phyloP scores from a whole-genome alignment of 1,140 invertebrate species.

The Oppia nitens region DNA sequence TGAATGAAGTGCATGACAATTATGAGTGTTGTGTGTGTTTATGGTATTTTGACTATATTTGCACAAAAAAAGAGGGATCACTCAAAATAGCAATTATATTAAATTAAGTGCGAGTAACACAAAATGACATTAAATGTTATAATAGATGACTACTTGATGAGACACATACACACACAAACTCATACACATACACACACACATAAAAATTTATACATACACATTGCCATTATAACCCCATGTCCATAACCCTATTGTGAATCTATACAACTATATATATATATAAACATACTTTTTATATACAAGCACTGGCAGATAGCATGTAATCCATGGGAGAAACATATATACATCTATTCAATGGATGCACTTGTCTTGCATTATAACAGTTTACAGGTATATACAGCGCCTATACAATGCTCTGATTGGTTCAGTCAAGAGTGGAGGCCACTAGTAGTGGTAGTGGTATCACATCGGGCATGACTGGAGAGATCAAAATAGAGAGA shows the following conservation, averaged over 20 bases:
- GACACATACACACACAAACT: too few species aligned
- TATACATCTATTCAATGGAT: too few species aligned
- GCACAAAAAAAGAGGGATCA: background rate
- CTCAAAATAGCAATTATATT: background rate
- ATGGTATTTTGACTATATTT: too few species aligned
- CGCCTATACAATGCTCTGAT: background rate
- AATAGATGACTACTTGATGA: background rate
- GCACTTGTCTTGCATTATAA: too few species aligned
- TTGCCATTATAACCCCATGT: too few species aligned
- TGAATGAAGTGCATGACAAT: background rate
- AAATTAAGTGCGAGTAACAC: background rate
- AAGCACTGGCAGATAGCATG: too few species aligned
- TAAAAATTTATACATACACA: too few species aligned
- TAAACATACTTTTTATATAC: too few species aligned
- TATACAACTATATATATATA: background rate
- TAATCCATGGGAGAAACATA: too few species aligned
- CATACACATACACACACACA: too few species aligned
- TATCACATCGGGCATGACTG: background rate
- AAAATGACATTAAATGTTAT: background rate
- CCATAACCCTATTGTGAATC: background rate
- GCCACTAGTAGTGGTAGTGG: background rate
- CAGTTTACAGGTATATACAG: background rate
- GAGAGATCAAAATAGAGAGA: too few species aligned
- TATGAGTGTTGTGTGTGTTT: too few species aligned
- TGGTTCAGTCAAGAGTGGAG: background rate